Conservation (phyloP, 2,113 vertebrate species). For the Bos javanicus region DNA sequence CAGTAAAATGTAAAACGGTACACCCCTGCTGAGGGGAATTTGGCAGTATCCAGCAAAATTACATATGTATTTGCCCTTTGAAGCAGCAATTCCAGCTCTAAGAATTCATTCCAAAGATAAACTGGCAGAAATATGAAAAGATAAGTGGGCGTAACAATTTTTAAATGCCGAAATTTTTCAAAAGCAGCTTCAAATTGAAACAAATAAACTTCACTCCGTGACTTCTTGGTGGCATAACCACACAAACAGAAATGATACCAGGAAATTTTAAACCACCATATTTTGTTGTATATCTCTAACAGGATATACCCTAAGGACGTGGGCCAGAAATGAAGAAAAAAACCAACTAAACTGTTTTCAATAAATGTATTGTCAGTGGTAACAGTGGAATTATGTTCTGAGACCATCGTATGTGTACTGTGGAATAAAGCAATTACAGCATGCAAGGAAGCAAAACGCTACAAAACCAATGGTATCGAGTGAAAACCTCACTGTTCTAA, state of each 20-base stretch:
- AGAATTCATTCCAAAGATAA: conserved; percentile 18
- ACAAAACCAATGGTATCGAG: not conserved
- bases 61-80: not conserved
- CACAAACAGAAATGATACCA: not conserved
- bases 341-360: not conserved
- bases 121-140: not conserved
- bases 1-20: not conserved
- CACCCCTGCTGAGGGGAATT: not conserved
- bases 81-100: not conserved
- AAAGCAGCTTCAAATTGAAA: conserved; percentile 21
- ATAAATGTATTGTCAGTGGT: not conserved
- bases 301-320: not conserved
- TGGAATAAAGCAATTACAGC: not conserved
- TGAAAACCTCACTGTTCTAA: not conserved
- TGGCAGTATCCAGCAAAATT: not conserved
- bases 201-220: not conserved
- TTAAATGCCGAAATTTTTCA: not conserved
- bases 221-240: not conserved
- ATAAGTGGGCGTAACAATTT: not conserved
- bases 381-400: not conserved
- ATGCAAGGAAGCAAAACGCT: not conserved
- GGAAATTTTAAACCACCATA: not conserved
- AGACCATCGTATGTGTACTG: not conserved
- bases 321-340: not conserved
- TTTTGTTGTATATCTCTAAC: not conserved